Base-by-base conservation (phyloP, 2,888 invertebrate species). In the Diplolepis rosae region DNA sequence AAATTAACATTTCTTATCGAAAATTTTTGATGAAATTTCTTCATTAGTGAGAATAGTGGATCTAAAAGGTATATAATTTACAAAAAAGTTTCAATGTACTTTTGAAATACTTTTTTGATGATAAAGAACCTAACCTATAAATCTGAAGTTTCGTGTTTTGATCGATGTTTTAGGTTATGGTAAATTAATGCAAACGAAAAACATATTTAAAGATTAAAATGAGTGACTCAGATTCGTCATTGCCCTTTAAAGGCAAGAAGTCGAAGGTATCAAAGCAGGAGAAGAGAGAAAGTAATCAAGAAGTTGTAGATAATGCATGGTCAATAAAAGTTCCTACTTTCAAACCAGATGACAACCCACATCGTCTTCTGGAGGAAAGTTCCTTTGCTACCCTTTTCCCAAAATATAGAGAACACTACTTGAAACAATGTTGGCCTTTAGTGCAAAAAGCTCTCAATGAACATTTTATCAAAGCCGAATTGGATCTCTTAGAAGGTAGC, bases 331-430 rank as follows among this genome's bases (percentile, higher is more conserved):
- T 97, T 76, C 96, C 97, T 0, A 92, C 93, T 82, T 99, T 99
- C 84, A 95, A 93, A 70, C 93, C 93, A 32, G 94, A 95, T 82
- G 95, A 99, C 87, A 98, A 98, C 89, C 96, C 95, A 70, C 92
- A 95, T 90, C 95, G 96, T 50, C 89, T 99, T 56, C 84, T 96
- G 7, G 96, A 96, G 87, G 98, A 99, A 90, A 98, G 98, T 87
- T 95, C 96, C 5, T 99, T 99, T 90, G 98, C 98, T 0, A 97
- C 97, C 0, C 90, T 99, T 15, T 99, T 99, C 89, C 99, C 99
- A 0, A 97, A 97, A 88, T 99, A 99, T 86, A 92, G 99, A 71
- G 99, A 99, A 89, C 95, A 96, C 83, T 99, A 99, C 89, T 89
- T 99, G 7, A 93, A 94, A 83, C 96, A 98, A 90, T 95, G 96